Evolutionary conservation across 2,113 vertebrate species (phyloP), one percentile per base, ranked within the genome.

Genomic region (Mastomys coucha): DNA sequence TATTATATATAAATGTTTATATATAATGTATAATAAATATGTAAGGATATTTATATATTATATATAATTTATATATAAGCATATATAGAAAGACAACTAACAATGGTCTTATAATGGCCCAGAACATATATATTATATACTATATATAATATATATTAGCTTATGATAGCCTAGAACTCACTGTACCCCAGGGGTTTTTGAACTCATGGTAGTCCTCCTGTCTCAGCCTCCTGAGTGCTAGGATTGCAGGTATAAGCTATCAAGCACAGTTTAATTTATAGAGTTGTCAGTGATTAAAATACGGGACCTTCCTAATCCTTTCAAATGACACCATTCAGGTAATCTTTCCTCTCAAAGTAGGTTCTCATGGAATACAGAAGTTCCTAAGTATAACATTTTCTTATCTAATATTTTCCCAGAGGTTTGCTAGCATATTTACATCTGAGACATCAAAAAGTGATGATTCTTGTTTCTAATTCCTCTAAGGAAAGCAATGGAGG

Each of bases 381-480:
- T 76, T 33, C 6, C 33, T 53, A 8, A 67, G 42, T 67, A 73
- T 86, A 70, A 56, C 19, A 73, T 88, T 94, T 90, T 24, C 9
- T 78, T 19, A 45, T 19, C 28, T 73, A n/a, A 93, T 87, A 77
- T n/a, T 45, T 96, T 70, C 49, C 10, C 31, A 91, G 39, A 91
- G 11, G 39, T 86, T 58, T 73, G 13, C 26, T 5, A 39, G 73
- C 28, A 69, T 84, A 67, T 84, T 78, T 95, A 85, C 82, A 88
- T 22, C 92, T 19, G 94, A 89, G 33, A 10, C 22, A 84, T 85
- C 9, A 88, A 92, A 88, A 84, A 84, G 26, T 67, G 19, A 70
- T 88, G 51, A 84, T 63, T 88, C 39, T 92, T 39, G 9, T 26
- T 96, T 94, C 76, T 80, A 96, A 58, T 7, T 95, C 2, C 45